Conservation (phyloP, 2,113 vertebrate species). For the Chaetodon auriga region DNA sequence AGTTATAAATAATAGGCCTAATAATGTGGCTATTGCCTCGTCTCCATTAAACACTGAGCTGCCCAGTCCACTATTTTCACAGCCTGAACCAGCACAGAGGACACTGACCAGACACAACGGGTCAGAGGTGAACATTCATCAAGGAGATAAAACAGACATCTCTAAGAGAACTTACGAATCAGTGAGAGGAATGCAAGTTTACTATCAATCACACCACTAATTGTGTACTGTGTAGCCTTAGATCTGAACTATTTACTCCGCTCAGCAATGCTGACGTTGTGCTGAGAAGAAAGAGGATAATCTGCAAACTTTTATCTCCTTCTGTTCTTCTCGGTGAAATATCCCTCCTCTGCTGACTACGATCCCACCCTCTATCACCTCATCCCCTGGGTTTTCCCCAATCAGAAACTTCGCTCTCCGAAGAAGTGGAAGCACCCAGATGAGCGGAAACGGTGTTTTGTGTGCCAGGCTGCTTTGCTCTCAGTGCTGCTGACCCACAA, state of each 20-base stretch:
- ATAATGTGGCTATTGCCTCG: conserved; percentile 26
- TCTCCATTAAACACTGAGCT: background rate
- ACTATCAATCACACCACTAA: conserved; percentile 43
- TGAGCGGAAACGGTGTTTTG: conserved; percentile 51
- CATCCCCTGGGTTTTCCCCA: conserved; percentile 43
- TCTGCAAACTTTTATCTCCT: conserved; percentile 48
- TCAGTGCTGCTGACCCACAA: conserved; percentile 64
- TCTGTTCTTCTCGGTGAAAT: conserved; percentile 42
- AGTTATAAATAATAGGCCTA: conserved; percentile 34
- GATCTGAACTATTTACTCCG: conserved; percentile 8
- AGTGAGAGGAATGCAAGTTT: conserved; percentile 35
- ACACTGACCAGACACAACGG: conserved; percentile 64
- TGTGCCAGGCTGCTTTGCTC: conserved; percentile 41
- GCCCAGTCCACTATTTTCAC: conserved; percentile 30
- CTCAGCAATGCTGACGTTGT: conserved; percentile 10
- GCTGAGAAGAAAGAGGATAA: conserved; percentile 32
- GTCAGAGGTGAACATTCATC: conserved; percentile 75
- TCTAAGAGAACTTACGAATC: conserved; percentile 17
- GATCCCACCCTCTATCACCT: conserved; percentile 37
- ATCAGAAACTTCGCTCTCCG: conserved; percentile 36
- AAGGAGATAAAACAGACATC: conserved; percentile 67
- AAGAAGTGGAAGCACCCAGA: conserved; percentile 42
- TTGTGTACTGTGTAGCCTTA: conserved; percentile 17
- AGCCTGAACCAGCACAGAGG: conserved; percentile 12
- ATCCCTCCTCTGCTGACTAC: conserved; percentile 14